Conservation (phyloP, 2,888 invertebrate species). For the Nyleta sp. region DNA sequence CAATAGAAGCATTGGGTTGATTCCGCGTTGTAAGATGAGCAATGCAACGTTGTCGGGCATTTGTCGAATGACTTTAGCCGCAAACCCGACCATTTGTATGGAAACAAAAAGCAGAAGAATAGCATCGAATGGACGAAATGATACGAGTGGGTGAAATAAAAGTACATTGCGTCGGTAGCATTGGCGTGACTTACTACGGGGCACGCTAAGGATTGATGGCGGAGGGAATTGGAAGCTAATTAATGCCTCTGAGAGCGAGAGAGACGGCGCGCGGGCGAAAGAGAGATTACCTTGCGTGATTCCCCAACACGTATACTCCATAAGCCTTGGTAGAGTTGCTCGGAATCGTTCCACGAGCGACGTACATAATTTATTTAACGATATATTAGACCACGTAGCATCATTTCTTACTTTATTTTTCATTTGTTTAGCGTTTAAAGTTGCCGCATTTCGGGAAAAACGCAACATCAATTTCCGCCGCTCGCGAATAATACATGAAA, state of each 20-base stretch:
- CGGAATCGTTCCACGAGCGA: constrained; percentile 53
- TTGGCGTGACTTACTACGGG: constrained; percentile 60
- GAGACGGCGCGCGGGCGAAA: constrained; percentile 53
- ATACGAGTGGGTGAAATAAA: constrained; percentile 55
- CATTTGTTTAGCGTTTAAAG: constrained; percentile 50
- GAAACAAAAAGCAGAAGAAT: constrained; percentile 23
- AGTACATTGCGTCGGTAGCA: constrained; percentile 49
- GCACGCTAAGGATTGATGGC: constrained; percentile 72
- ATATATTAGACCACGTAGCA: constrained; percentile 62
- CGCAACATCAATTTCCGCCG: constrained; percentile 12
- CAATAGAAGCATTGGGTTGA: background rate
- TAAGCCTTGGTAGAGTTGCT: constrained; percentile 49
- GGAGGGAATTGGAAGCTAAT: constrained; percentile 75
- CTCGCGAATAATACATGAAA: constrained; percentile 16
- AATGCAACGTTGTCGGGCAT: constrained; percentile 1
- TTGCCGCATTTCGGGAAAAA: constrained; percentile 29
- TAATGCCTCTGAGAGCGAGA: constrained; percentile 71
- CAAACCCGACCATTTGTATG: constrained; percentile 31
- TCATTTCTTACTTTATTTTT: constrained; percentile 55
- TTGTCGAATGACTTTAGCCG: constrained; percentile 19
- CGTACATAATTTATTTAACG: constrained; percentile 64
- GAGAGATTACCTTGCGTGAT: constrained; percentile 73
- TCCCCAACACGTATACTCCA: constrained; percentile 61
- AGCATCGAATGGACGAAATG: constrained; percentile 30
- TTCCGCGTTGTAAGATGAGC: constrained; percentile 9